Base-by-base conservation (phyloP, 2,113 vertebrate genomes). In the Oplegnathus fasciatus region DNA sequence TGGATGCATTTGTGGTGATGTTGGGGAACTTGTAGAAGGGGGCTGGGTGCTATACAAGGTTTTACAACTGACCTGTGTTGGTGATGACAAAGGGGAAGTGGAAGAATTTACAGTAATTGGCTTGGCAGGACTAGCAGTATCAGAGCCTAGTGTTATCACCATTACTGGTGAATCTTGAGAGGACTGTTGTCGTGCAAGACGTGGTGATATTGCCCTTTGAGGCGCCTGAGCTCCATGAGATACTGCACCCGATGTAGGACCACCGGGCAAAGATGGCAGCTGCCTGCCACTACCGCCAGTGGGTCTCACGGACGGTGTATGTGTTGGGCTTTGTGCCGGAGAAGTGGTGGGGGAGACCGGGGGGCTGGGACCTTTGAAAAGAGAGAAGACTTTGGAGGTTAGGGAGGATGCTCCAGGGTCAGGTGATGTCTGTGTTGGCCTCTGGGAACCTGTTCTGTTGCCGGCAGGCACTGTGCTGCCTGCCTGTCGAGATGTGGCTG, bases 101-200 rank as follows among this genome's bases (percentile, higher is more conserved):
- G 95, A 96, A 26, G 97, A 96, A 87, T 96, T 96, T 9, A 97
- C 96, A 72, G 97, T 96, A 13, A 96, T 80, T 40, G 96, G 96
- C 86, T 96, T 97, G 73, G 96, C 92, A 86, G 97, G 96, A 94
- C 96, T 96, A 69, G 96, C 95, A 1, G 96, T 95, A 6, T 97
- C 96, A 0, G 98, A 97, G 0, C 95, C 96, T 70, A 98, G 92
- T 0, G 98, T 97, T 93, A 98, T 98, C 66, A 98, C 94, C 96
- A 98, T 97, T 61, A 97, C 95, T 11, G 97, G 96, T 34, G 96
- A 92, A 68, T 98, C 98, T 92, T 97, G 97, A 0, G 98, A 97
- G 46, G 98, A 96, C 86, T 97, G 95, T 83, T 99, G 98, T 89
- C 98, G 95, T 26, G 95, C 75, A 69, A 98, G 95, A 57, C 94